A percentile compares a stretch with the other conserved stretches of the same genome.
These are phyloP conservation scores for Ophion ventricosus DNA, from an alignment of 2,888 invertebrate species.

Conservation along the genomic window DNA sequence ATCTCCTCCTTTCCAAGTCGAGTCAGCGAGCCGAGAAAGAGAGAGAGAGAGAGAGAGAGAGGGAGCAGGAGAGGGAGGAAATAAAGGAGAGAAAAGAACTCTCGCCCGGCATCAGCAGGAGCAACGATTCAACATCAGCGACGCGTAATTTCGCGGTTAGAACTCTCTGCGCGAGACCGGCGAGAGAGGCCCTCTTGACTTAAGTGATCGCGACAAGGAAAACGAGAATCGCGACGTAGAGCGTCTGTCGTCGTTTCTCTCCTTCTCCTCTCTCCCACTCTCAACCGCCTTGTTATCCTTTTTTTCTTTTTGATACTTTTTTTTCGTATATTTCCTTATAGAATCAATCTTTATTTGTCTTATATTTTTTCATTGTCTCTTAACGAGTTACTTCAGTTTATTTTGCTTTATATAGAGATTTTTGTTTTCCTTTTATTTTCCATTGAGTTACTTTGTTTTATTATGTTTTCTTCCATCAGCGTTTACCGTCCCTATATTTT, in stretches of 20 bases:
- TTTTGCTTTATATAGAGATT: not conserved
- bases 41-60: not conserved
- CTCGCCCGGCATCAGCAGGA: conserved; percentile 42
- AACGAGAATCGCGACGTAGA: conserved; percentile 56
- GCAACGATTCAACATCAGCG: conserved; percentile 59
- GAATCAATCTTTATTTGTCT: not conserved
- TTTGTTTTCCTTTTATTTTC: not conserved
- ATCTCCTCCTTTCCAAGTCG: conserved; percentile 56
- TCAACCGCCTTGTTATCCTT: conserved; percentile 8
- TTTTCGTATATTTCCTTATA: not conserved
- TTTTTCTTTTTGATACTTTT: not conserved
- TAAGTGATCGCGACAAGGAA: conserved; percentile 69
- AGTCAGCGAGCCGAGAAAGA: conserved; percentile 11
- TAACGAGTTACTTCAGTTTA: not conserved
- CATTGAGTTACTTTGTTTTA: not conserved
- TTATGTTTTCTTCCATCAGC: not conserved
- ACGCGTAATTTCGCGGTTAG: conserved; percentile 70
- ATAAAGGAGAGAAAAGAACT: conserved; percentile 19
- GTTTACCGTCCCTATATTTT: not conserved
- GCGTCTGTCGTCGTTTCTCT: conserved; percentile 22
- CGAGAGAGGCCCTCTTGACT: conserved; percentile 55
- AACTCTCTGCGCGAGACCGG: conserved; percentile 63
- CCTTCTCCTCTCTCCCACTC: not conserved
- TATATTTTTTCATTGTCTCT: not conserved
- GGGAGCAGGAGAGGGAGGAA: not conserved